These are phyloP conservation scores for Myodes glareolus DNA, from an alignment of 2,113 vertebrate genomes.

Conservation along the genomic window DNA sequence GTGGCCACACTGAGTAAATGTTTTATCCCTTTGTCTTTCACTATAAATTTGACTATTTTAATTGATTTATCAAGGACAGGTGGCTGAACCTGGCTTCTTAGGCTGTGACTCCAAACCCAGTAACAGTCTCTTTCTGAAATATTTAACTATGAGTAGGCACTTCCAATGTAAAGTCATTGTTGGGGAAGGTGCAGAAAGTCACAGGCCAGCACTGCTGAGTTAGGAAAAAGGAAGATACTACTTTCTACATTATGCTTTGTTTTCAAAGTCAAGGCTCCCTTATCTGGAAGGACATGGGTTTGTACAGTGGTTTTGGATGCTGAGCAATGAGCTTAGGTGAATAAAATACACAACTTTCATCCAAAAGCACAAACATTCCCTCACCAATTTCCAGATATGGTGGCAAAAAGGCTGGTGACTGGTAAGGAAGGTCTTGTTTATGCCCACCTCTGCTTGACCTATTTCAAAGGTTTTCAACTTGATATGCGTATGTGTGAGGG, in stretches of 20 bases:
- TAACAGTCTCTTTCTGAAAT: background rate
- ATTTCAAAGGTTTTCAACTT: background rate
- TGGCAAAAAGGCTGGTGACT: conserved; percentile 52
- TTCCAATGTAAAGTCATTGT: background rate
- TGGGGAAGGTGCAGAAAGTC: background rate
- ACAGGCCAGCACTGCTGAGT: background rate
- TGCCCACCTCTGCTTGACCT: background rate
- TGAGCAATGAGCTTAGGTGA: background rate
- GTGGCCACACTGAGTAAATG: background rate
- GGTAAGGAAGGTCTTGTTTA: conserved; percentile 58
- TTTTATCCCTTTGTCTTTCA: background rate
- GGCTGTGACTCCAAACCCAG: background rate
- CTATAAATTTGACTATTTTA: background rate
- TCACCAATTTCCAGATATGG: background rate
- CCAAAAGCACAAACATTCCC: background rate
- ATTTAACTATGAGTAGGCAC: background rate
- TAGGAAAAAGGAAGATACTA: background rate
- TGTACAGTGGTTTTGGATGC: background rate
- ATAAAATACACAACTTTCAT: background rate
- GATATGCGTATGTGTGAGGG: no score
- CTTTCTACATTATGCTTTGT: background rate
- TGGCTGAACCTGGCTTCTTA: background rate
- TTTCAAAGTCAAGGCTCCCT: background rate
- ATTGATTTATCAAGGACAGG: background rate
- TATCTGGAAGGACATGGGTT: background rate